Percentiles rank a stretch among this genome's conserved stretches.
phyloP scores from a whole-genome alignment of 2,888 invertebrate genomes.

The Eupithecia tripunctaria region DNA sequence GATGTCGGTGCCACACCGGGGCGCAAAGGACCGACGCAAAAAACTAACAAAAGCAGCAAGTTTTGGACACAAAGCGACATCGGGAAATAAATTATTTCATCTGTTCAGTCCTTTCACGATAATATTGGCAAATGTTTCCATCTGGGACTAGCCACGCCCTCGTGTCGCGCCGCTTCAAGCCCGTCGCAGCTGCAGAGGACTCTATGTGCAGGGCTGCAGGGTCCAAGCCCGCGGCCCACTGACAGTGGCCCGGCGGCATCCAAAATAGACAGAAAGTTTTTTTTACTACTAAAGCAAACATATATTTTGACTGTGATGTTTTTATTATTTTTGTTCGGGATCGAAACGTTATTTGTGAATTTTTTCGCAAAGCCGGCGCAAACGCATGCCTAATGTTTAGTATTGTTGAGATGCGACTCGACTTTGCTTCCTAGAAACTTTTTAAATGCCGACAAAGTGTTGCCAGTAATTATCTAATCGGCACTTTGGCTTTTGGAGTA shows the following conservation, averaged over 20 bases:
- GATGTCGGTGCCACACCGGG: slow-evolving; percentile 75
- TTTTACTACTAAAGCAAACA: slow-evolving; percentile 74
- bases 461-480: slow-evolving; percentile 76
- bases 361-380: slow-evolving; percentile 69
- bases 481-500: slow-evolving; percentile 74
- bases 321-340: slow-evolving; percentile 84
- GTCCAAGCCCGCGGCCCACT: slow-evolving; percentile 42
- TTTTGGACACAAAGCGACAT: slow-evolving; percentile 83
- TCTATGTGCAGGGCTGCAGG: slow-evolving; percentile 32
- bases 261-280: slow-evolving; percentile 79
- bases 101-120: slow-evolving; percentile 83
- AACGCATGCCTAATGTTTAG: slow-evolving; percentile 68
- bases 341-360: slow-evolving; percentile 65
- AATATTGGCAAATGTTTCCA: slow-evolving; percentile 85
- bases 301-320: slow-evolving; percentile 85
- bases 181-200: slow-evolving; percentile 11
- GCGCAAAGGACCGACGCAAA: slow-evolving; percentile 77
- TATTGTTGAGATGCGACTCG: slow-evolving; percentile 33
- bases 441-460: slow-evolving; percentile 69
- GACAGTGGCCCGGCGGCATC: slow-evolving; percentile 67
- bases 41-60: slow-evolving; percentile 78
- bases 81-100: slow-evolving; percentile 84
- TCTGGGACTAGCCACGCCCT: slow-evolving; percentile 82
- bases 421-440: slow-evolving; percentile 62
- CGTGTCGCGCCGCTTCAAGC: slow-evolving; percentile 59